Conservation (phyloP, 2,888 invertebrate genomes). For the Teinopalpus imperialis region DNA sequence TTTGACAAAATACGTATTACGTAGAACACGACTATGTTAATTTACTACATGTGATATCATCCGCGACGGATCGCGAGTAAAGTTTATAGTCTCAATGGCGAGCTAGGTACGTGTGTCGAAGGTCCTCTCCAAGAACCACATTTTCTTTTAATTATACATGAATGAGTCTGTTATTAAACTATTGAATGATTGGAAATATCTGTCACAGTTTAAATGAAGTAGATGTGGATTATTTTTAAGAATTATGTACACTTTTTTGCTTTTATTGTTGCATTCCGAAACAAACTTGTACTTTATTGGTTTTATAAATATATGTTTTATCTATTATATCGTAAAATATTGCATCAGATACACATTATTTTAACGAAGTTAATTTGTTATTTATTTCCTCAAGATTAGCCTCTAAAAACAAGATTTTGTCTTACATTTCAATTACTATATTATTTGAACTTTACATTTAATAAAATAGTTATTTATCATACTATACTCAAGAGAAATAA, state of each 20-base stretch:
- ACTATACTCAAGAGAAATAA: no score
- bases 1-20: conserved; percentile 34
- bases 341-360: no score
- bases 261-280: no score
- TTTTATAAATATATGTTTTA: no score
- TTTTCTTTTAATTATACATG: conserved; percentile 33
- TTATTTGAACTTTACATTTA: no score
- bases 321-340: no score
- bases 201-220: neutral
- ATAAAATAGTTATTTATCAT: no score
- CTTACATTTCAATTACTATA: no score
- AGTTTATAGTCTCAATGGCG: conserved; percentile 34
- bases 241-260: neutral
- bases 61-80: conserved; percentile 25
- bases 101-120: conserved; percentile 30
- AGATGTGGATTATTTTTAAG: neutral
- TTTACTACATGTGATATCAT: conserved; percentile 66
- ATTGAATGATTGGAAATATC: conserved; percentile 2
- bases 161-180: conserved; percentile 29
- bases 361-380: no score
- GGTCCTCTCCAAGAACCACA: conserved; percentile 26
- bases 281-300: no score
- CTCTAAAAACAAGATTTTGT: no score
- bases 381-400: no score
- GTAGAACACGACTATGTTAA: conserved; percentile 55